Evolutionary conservation across 2,888 invertebrate genomes (phyloP), one percentile per base, ranked within the genome.

Genomic region (Protonemura montana): DNA sequence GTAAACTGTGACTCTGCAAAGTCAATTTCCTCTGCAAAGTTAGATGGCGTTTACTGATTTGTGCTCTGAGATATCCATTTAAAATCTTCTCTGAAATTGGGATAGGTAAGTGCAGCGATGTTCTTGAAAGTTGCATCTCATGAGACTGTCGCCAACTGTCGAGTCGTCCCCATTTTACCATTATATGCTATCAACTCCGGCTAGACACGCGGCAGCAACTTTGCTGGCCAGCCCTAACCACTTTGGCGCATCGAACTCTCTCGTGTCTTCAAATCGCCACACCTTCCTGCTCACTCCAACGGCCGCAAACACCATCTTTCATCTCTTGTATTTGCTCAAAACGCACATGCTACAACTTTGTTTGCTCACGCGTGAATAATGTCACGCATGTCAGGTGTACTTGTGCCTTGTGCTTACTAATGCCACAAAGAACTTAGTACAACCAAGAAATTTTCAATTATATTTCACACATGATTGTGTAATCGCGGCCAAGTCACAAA

Each of bases 291-390:
- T 81, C 81, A 6, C 30, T 81, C 81, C 28, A 2, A 0, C 5
- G 27, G 21, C 28, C 81, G 5, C 29, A 29, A 30, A 29, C 81
- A 30, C 6, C 30, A 81, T 81, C 81, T 81, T n/a, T 29, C 30
- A 28, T 28, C 30, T 81, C 81, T 81, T 29, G 10, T 29, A n/a
- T 29, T 78, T 78, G 26, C 78, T 78, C 78, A 81, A 27, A n/a
- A 29, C 81, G 81, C 81, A 81, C 81, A 81, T 81, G 81, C 21
- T 81, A 81, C 81, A 30, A 81, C 30, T 81, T 28, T 81, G 29
- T 81, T 81, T 29, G 29, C 28, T 81, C 30, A 29, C 81, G 2
- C 29, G 30, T 81, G 13, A 81, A 30, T 10, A 27, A 81, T 13
- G 5, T 7, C 13, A 13, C 81, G 3, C 30, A 81, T 28, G 30